Evolutionary conservation across 2,888 invertebrate genomes (phyloP).

Genomic region (Hylaea fasciaria): DNA sequence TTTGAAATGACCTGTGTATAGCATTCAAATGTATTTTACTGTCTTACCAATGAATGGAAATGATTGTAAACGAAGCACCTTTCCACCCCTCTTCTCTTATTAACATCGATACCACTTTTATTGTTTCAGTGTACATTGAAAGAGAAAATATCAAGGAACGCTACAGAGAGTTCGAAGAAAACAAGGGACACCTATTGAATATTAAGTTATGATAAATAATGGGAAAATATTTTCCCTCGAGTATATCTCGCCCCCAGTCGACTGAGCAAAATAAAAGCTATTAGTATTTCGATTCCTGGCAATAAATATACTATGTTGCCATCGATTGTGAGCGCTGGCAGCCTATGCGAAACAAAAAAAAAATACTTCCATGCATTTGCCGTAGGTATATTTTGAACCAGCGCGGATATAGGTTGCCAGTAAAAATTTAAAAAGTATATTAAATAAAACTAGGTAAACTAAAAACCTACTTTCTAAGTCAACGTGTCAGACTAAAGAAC

Average conservation of each 20-base stretch:
- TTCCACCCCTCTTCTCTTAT: slow-evolving; percentile 62
- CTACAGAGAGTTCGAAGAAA: slow-evolving; percentile 42
- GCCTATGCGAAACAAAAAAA: slow-evolving; percentile 17
- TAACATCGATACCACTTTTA: slow-evolving; percentile 59
- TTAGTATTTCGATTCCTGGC: slow-evolving; percentile 35
- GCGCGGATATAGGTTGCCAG: not conserved
- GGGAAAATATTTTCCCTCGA: slow-evolving; percentile 32
- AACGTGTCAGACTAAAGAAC: slow-evolving; percentile 24
- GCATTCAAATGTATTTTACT: slow-evolving; percentile 27
- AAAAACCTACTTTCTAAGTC: slow-evolving; percentile 23
- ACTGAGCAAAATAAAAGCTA: slow-evolving; percentile 33
- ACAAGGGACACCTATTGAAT: slow-evolving; percentile 49
- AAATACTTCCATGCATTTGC: slow-evolving; percentile 17
- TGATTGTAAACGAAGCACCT: slow-evolving; percentile 59
- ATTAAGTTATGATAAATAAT: slow-evolving; percentile 46
- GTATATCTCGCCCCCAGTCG: slow-evolving; percentile 23
- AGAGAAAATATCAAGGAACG: slow-evolving; percentile 55
- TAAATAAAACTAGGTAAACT: slow-evolving; percentile 4
- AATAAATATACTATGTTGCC: slow-evolving; percentile 30
- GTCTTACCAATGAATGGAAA: slow-evolving; percentile 61
- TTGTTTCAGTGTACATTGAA: slow-evolving; percentile 54
- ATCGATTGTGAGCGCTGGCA: slow-evolving; percentile 28
- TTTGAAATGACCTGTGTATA: slow-evolving; percentile 23
- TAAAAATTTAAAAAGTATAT: no score
- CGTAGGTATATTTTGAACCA: slow-evolving; percentile 12